Evolutionary conservation across 1,140 invertebrate species (phyloP).

Genomic region (Drosophila chauvacae): DNA sequence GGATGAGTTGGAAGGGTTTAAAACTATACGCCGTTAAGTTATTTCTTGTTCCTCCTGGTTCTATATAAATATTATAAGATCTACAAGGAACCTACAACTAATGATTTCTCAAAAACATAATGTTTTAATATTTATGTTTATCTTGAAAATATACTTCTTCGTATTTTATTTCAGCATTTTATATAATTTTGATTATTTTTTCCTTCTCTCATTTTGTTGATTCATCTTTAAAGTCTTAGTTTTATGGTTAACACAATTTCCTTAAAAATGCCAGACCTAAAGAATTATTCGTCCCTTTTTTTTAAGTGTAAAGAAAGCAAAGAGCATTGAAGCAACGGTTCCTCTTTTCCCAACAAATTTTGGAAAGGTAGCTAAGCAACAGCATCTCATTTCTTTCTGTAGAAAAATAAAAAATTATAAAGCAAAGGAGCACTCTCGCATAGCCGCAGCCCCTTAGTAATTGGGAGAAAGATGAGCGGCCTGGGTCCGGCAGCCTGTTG

Average conservation of each 20-base stretch:
- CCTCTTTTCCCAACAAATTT: background rate
- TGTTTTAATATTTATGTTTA: too few relatives aligned
- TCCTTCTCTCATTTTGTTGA: background rate
- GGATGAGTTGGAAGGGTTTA: background rate
- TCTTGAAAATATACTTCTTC: background rate
- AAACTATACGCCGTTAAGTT: background rate
- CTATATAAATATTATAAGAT: background rate
- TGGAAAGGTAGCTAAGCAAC: slow-evolving; percentile 24
- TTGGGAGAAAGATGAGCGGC: slow-evolving; percentile 86
- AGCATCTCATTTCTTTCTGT: slow-evolving; percentile 5
- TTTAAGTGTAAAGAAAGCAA: background rate
- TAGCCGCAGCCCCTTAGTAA: slow-evolving; percentile 2
- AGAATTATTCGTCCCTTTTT: background rate
- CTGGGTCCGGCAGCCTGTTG: slow-evolving; percentile 89
- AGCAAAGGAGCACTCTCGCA: slow-evolving; percentile 3
- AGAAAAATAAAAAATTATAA: slow-evolving; percentile 3
- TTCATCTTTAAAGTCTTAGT: background rate
- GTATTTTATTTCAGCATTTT: background rate
- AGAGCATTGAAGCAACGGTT: slow-evolving; percentile 35
- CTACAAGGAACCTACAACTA: background rate
- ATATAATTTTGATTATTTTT: background rate
- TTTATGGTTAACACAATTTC: too few relatives aligned
- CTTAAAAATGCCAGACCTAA: too few relatives aligned
- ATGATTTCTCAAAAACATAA: background rate
- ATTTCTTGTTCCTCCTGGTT: background rate